Base-by-base conservation (phyloP, 2,888 invertebrate species). In the Autographa pulchrina region DNA sequence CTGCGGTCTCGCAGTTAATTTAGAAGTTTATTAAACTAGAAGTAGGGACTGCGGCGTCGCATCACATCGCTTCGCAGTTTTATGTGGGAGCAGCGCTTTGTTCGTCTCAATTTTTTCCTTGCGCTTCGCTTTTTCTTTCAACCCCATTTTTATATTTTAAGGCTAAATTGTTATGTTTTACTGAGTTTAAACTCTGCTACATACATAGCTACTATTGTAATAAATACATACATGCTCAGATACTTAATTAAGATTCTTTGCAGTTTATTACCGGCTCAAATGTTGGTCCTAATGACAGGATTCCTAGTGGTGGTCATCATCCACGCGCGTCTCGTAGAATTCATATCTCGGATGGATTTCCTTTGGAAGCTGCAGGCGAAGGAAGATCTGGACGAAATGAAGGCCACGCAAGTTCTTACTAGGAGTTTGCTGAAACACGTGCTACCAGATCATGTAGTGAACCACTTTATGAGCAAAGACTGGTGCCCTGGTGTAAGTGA, bases 321-420 rank as follows among this genome's bases (percentile, higher is more conserved):
- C 92, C 98, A 99, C 92, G 98, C 98, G 25, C 96, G 99, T 70
- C 95, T 99, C 68, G 98, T 99, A 38, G 99, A 99, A 93, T 97
- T 97, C 18, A 99, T 99, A 18, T 98, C 99, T 0, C 96, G 99
- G 35, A 96, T 99, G 66, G 99, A 99, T 95, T 99, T 99, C 92
- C 96, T 99, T 58, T 99, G 99, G 99, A 99, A 99, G 92, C 97
- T 99, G 84, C 99, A 99, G 94, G 99, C 99, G 0, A 98, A 99
- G 89, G 97, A 98, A 67, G 99, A 99, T 90, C 96, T 99, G 73
- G 97, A 97, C 25, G 99, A 99, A 88, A 99, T 99, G 99, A 97
- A 98, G 89, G 98, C 98, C 87, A 98, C 99, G 14, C 97, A 99
- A 84, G 97, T 98, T 75, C 98, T 99, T 87, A 99, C 99, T 90